These are phyloP conservation scores for Platypus cylindrus DNA, from an alignment of 2,888 invertebrate species.

Conservation along the genomic window DNA sequence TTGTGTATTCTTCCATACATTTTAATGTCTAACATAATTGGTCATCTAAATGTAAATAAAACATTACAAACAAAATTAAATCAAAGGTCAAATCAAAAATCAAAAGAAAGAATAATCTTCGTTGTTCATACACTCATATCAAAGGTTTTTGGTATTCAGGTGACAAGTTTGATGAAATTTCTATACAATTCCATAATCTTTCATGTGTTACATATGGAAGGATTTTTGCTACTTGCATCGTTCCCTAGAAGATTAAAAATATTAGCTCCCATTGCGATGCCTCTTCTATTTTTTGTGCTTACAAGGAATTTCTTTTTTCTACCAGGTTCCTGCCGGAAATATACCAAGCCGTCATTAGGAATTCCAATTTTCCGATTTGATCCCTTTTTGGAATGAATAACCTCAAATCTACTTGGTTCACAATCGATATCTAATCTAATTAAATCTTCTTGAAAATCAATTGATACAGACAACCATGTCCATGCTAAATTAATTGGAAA, in stretches of 20 bases:
- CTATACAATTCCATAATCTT: constrained; percentile 32
- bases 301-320: constrained; percentile 37
- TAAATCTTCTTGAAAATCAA: constrained; percentile 30
- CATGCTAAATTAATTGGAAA: constrained; percentile 29
- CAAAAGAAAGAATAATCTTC: too few species aligned
- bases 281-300: constrained; percentile 16
- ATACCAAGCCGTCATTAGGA: constrained; percentile 34
- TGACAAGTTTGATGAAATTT: constrained; percentile 28
- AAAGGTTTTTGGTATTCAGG: constrained; percentile 31
- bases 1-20: too few species aligned
- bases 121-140: constrained; percentile 5
- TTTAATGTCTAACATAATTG: too few species aligned
- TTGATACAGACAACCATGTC: constrained; percentile 33
- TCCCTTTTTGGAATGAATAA: constrained; percentile 19
- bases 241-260: constrained; percentile 30
- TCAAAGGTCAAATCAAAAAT: too few species aligned
- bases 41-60: too few species aligned
- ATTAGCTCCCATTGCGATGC: too few species aligned
- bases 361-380: constrained; percentile 10
- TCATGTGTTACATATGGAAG: constrained; percentile 31
- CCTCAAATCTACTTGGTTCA: constrained; percentile 32
- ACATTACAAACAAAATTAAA: too few species aligned
- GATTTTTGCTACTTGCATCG: constrained; percentile 36
- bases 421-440: constrained; percentile 35
- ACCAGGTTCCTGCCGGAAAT: constrained; percentile 37